Evolutionary conservation across 2,797 vertebrate species (phyloP).

Genomic region (Poecilia velifera): DNA sequence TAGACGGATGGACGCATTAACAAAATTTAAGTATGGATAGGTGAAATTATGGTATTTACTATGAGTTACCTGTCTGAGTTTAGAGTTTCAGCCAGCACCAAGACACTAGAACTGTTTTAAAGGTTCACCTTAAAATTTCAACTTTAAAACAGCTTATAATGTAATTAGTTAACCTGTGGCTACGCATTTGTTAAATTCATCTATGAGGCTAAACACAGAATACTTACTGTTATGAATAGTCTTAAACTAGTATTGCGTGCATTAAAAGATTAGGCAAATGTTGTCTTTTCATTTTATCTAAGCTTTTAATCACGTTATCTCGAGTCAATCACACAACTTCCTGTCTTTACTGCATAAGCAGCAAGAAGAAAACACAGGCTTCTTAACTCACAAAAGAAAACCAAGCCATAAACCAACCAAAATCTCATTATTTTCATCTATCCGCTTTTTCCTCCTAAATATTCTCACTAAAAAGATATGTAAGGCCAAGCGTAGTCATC

Average conservation of each 20-base stretch:
- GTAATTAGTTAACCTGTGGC: constrained; percentile 30
- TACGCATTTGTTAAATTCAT: background rate
- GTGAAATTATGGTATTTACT: too few species aligned
- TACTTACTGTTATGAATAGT: background rate
- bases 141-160: constrained; percentile 8
- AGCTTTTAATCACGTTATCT: constrained; percentile 16
- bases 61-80: too few species aligned
- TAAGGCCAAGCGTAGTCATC: constrained; percentile 26
- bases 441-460: constrained; percentile 8
- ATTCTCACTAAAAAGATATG: constrained; percentile 11
- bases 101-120: background rate
- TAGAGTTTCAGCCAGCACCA: background rate
- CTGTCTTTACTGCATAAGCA: constrained; percentile 5
- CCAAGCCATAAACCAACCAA: constrained; percentile 9
- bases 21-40: background rate
- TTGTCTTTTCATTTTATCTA: background rate
- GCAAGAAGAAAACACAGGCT: constrained; percentile 11
- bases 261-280: constrained; percentile 11
- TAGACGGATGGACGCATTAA: background rate
- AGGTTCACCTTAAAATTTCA: background rate
- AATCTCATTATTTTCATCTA: constrained; percentile 8
- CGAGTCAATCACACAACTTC: background rate
- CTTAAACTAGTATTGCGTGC: constrained; percentile 11
- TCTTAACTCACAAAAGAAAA: constrained; percentile 14
- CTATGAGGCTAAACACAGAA: constrained; percentile 20